A percentile compares a stretch with the other conserved stretches of the same genome.
These are phyloP conservation scores for Caenorhabditis doughertyi DNA, from an alignment of 2,888 invertebrate genomes.

Conservation along the genomic window DNA sequence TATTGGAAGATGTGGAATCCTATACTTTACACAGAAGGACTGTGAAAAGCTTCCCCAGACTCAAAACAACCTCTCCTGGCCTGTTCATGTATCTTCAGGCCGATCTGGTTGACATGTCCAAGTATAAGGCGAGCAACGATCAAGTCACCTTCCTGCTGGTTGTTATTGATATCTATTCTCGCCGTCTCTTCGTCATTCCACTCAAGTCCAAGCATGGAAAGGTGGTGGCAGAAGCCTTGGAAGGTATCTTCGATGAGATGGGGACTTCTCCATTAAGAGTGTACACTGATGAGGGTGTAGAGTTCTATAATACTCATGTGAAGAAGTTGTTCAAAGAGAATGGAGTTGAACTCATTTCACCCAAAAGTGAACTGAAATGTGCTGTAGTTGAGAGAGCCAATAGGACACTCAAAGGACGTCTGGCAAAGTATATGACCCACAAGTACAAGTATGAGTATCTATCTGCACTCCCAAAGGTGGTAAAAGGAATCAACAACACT, in stretches of 20 bases:
- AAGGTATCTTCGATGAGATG: not conserved
- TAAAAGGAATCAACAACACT: slow-evolving; percentile 7
- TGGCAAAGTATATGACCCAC: slow-evolving; percentile 27
- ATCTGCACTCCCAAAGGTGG: slow-evolving; percentile 1
- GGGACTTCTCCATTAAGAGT: not conserved
- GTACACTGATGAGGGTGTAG: slow-evolving; percentile 19
- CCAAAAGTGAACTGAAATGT: slow-evolving; percentile 23
- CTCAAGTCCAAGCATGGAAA: not conserved
- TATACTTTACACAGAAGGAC: slow-evolving; percentile 2
- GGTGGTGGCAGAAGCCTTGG: not conserved
- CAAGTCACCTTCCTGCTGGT: not conserved
- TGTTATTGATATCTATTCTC: slow-evolving; percentile 15
- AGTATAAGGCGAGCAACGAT: not conserved
- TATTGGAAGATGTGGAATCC: slow-evolving; percentile 1
- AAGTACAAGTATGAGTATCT: slow-evolving; percentile 4
- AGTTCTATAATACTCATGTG: slow-evolving; percentile 16
- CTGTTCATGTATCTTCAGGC: not conserved
- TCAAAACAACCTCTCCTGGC: not conserved
- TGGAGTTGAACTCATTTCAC: not conserved
- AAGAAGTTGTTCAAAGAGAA: not conserved
- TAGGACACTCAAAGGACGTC: slow-evolving; percentile 10
- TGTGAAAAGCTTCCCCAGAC: not conserved
- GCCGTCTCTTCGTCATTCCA: slow-evolving; percentile 2
- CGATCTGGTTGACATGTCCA: not conserved
- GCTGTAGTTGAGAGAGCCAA: slow-evolving; percentile 6